Conservation (phyloP, 2,888 invertebrate genomes). For the Idaea straminata region DNA sequence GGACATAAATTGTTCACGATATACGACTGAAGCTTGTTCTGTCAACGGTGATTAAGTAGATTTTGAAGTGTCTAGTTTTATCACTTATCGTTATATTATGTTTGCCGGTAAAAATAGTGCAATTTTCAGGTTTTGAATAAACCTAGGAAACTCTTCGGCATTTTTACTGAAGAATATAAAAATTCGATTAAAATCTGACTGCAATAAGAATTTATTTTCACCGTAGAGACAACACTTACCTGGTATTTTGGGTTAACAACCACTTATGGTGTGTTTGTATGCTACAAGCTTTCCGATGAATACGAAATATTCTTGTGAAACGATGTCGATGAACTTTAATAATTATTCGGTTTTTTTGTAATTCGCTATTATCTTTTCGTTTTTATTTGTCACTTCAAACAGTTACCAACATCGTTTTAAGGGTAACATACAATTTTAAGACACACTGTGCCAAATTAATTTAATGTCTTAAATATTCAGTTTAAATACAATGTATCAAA, state of each 20-base stretch:
- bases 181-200: constrained; percentile 34
- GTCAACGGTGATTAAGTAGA: not conserved
- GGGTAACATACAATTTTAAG: too few species aligned
- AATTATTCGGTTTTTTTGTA: not conserved
- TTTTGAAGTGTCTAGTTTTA: constrained; percentile 3
- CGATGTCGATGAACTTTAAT: not conserved
- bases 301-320: not conserved
- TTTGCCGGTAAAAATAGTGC: constrained; percentile 65
- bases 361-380: not conserved
- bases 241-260: not conserved
- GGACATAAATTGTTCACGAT: not conserved
- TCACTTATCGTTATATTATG: constrained; percentile 36
- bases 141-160: constrained; percentile 58
- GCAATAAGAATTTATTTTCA: constrained; percentile 19
- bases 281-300: not conserved
- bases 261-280: not conserved
- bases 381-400: too few species aligned
- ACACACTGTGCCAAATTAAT: too few species aligned
- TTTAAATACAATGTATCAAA: too few species aligned
- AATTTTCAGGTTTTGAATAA: constrained; percentile 72
- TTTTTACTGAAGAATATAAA: constrained; percentile 46
- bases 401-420: too few species aligned
- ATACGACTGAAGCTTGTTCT: not conserved
- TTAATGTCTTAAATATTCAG: too few species aligned
- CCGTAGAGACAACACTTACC: not conserved